phyloP scores from a whole-genome alignment of 2,113 vertebrate species.

The Chaetorhynchus papuensis region DNA sequence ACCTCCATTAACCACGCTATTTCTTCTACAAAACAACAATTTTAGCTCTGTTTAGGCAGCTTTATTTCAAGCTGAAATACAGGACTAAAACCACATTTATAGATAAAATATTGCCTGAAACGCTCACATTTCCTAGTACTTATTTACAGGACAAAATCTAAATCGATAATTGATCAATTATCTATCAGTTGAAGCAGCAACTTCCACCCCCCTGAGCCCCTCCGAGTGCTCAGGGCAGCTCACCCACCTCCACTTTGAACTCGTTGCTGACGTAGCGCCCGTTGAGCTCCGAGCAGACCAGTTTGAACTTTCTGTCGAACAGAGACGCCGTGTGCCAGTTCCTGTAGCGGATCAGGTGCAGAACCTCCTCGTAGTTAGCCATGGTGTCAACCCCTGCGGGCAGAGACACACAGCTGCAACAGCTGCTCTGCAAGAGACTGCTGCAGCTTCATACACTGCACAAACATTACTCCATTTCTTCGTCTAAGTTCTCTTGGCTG shows the following conservation, averaged over 20 bases:
- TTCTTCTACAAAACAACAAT: not conserved
- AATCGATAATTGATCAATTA: no score
- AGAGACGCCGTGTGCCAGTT: slow-evolving; percentile 89
- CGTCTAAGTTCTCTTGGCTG: not conserved
- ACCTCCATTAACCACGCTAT: not conserved
- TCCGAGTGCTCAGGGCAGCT: accelerated
- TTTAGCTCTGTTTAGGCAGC: not conserved
- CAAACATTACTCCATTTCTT: accelerated
- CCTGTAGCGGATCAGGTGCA: slow-evolving; percentile 89
- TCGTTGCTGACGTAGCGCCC: slow-evolving; percentile 97
- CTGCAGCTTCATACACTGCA: accelerated
- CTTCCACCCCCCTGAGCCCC: no score
- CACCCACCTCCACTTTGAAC: slow-evolving; percentile 91
- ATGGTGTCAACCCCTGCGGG: slow-evolving; percentile 89
- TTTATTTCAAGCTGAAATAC: not conserved
- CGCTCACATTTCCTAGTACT: accelerated
- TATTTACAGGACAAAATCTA: not conserved
- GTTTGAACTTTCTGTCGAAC: slow-evolving; percentile 93
- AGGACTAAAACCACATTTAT: not conserved
- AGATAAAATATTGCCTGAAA: not conserved
- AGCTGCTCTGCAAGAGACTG: not conserved
- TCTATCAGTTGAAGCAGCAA: not conserved
- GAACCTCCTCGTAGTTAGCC: slow-evolving; percentile 90
- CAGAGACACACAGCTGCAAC: not conserved
- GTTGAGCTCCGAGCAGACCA: slow-evolving; percentile 94